phyloP scores from a whole-genome alignment of 2,888 invertebrate genomes.

The Drosophila bunnanda region DNA sequence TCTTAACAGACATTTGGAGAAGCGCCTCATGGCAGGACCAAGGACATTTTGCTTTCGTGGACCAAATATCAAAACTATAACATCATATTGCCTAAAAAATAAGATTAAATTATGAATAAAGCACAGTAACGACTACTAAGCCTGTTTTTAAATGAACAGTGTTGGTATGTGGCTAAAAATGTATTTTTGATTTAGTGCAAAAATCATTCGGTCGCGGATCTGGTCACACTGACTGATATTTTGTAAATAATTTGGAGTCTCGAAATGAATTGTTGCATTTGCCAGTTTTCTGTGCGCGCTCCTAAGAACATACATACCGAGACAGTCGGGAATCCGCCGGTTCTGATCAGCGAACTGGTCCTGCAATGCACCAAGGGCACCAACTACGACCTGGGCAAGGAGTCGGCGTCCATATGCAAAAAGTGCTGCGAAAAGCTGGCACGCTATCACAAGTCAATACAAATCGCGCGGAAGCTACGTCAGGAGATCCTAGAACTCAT shows the following conservation, averaged over 20 bases:
- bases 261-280: conserved; percentile 75
- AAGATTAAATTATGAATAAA: neutral
- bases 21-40: conserved; percentile 33
- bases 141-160: neutral
- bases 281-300: conserved; percentile 67
- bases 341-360: conserved; percentile 66
- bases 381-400: conserved; percentile 49
- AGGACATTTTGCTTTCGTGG: conserved; percentile 31
- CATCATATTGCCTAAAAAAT: neutral
- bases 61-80: conserved; percentile 26
- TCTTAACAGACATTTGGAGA: conserved; percentile 18
- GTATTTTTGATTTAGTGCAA: neutral
- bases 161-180: neutral
- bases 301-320: conserved; percentile 66
- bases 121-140: neutral
- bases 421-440: conserved; percentile 69
- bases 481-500: conserved; percentile 67
- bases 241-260: conserved; percentile 39
- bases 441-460: conserved; percentile 69
- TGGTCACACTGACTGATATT: conserved; percentile 1
- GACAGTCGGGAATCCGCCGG: conserved; percentile 66
- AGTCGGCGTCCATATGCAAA: conserved; percentile 64
- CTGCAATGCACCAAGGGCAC: conserved; percentile 69
- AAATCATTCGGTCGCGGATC: neutral
- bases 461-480: conserved; percentile 67